These are phyloP conservation scores for Acanthococcus lagerstroemiae DNA, from an alignment of 2,888 invertebrate species.

Conservation along the genomic window DNA sequence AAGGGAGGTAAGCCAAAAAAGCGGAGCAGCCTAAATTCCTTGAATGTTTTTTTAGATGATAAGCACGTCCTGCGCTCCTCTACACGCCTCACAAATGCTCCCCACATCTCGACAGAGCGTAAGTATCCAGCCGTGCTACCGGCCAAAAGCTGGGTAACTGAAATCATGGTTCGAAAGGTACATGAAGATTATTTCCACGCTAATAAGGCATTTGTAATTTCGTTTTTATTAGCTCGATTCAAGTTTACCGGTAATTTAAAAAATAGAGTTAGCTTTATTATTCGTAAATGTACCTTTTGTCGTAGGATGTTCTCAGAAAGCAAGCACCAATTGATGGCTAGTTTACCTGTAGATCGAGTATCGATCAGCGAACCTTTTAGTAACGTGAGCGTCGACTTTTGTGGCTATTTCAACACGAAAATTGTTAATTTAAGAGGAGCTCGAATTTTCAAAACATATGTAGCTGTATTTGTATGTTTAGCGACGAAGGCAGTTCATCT, in stretches of 20 bases:
- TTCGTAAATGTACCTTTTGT: not conserved
- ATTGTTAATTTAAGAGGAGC: too few relatives aligned
- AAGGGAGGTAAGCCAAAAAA: not conserved
- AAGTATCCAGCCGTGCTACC: not conserved
- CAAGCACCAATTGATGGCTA: not conserved
- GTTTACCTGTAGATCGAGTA: not conserved
- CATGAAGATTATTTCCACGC: not conserved
- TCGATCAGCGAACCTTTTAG: not conserved
- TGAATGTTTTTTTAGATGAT: not conserved
- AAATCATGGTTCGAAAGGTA: not conserved
- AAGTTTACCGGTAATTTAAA: not conserved
- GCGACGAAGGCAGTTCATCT: not conserved
- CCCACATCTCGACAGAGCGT: not conserved
- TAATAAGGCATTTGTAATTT: not conserved
- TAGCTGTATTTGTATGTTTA: not conserved
- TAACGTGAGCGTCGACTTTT: not conserved
- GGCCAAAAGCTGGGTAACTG: not conserved
- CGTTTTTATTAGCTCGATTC: not conserved
- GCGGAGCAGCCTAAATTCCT: not conserved
- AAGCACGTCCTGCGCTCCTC: too few relatives aligned
- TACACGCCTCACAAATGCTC: not conserved
- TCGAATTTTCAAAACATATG: too few relatives aligned
- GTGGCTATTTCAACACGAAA: not conserved
- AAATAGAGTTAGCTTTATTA: not conserved
- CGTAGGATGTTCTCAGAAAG: too few relatives aligned